Evolutionary conservation across 2,797 vertebrate species (phyloP), one percentile per base, ranked within the genome.

Genomic region (Agapornis canus): DNA sequence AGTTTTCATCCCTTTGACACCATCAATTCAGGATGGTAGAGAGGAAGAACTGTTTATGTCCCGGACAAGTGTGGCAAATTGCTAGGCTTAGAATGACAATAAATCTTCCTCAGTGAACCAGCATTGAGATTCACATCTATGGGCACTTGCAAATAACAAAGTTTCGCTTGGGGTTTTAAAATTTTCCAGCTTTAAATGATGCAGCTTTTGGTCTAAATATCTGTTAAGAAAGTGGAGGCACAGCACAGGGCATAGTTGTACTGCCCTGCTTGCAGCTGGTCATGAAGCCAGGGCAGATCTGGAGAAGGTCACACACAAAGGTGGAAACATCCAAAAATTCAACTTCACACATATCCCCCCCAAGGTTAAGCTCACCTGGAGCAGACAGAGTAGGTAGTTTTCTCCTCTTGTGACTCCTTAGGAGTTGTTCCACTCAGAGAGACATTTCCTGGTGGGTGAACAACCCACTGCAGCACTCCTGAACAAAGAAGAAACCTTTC

Each of bases 171-270:
- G 17, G 12, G 5, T 19, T 31, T 49, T 52, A 20, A 35, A 18
- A 7, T 13, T 54, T 52, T 31, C 10, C 20, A 19, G 1, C 12
- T 71, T 57, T 19, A 29, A 84, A 54, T 42, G 37, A 5, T 4
- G 9, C 16, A 27, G 4, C 3, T 23, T 14, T 5, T 31, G 40
- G 20, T 57, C 22, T 73, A n/a, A 22, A 64, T 63, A 70, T 42
- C 37, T 43, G 29, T 4, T 51, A 63, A 12, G 23, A 57, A 79
- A 39, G 16, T n/a, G 9, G 35, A 77, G 26, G 26, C 20, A 26
- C 12, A 6, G 4, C 0, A 0, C 1, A 18, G 27, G 7, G 9
- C 8, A 5, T 11, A 0, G 7, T 6, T 0, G 4, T 6, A 40
- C 31, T 68, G 49, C 45, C 20, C 25, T 8, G 37, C 31, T 49